These are phyloP conservation scores for Mobula birostris DNA, from an alignment of 2,113 vertebrate genomes.

Conservation along the genomic window DNA sequence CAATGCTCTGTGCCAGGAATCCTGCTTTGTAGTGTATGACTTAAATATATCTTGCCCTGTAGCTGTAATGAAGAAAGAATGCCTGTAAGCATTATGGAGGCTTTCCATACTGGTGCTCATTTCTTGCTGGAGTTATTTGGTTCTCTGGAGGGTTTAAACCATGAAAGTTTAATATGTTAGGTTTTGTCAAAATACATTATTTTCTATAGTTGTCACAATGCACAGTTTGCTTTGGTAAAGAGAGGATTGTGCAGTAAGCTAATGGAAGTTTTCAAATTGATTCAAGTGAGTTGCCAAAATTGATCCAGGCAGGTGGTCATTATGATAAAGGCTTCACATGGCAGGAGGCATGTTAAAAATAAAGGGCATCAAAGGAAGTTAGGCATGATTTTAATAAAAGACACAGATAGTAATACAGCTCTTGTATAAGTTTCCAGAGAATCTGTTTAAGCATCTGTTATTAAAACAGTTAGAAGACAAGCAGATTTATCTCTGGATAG, in stretches of 20 bases:
- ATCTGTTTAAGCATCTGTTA: not conserved
- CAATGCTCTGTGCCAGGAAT: slow-evolving; percentile 9
- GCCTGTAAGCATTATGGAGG: not conserved
- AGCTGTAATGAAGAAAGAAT: not conserved
- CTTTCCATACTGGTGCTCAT: not conserved
- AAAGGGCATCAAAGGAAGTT: not conserved
- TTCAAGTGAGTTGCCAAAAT: not conserved
- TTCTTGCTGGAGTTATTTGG: not conserved
- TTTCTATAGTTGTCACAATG: not conserved
- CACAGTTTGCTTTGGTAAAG: not conserved
- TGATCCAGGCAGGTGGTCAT: not conserved
- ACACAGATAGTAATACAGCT: too few relatives aligned
- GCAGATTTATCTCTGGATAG: not conserved
- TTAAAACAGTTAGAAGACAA: not conserved
- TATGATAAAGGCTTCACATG: not conserved
- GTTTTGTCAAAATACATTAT: slow-evolving; percentile 15
- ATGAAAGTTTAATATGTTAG: slow-evolving; percentile 18
- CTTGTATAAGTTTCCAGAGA: not conserved
- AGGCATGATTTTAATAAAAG: not conserved
- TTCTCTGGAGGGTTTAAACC: slow-evolving; percentile 5
- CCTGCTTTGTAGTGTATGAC: not conserved
- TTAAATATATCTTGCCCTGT: not conserved
- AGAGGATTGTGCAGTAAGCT: not conserved
- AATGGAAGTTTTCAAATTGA: not conserved
- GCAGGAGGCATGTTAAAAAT: not conserved